Conservation (phyloP, 2,888 invertebrate species). For the Agrotis ipsilon region DNA sequence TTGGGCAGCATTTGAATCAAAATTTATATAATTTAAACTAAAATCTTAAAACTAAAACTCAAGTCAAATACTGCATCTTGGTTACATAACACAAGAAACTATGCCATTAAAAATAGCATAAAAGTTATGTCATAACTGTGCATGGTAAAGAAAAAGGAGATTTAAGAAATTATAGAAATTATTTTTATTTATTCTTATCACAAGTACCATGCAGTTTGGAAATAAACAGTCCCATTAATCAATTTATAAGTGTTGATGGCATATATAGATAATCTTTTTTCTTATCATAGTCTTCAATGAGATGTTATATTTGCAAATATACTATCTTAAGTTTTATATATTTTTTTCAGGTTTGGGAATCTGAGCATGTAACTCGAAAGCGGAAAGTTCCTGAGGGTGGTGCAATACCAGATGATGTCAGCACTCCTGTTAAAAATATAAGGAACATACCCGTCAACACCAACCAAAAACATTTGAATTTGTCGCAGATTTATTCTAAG, state of each 20-base stretch:
- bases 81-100: conserved; percentile 33
- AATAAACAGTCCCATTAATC: no score
- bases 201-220: not conserved
- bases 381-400: conserved; percentile 84
- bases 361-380: conserved; percentile 85
- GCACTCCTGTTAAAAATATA: conserved; percentile 84
- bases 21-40: not conserved
- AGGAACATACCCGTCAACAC: conserved; percentile 85
- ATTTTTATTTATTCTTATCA: not conserved
- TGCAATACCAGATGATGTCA: conserved; percentile 77
- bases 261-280: not conserved
- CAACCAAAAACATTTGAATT: conserved; percentile 88
- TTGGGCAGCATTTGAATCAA: not conserved
- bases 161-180: not conserved
- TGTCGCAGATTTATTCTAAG: conserved; percentile 88
- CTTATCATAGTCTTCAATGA: not conserved
- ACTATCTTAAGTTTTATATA: not conserved
- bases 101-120: conserved; percentile 15
- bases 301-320: not conserved
- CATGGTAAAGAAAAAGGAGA: conserved; percentile 1
- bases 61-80: not conserved
- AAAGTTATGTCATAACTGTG: conserved; percentile 12
- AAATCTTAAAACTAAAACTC: not conserved
- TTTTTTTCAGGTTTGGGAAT: conserved; percentile 84
- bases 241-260: not conserved